Evolutionary conservation across 2,797 vertebrate species (phyloP).

Genomic region (Tolypeutes matacus): DNA sequence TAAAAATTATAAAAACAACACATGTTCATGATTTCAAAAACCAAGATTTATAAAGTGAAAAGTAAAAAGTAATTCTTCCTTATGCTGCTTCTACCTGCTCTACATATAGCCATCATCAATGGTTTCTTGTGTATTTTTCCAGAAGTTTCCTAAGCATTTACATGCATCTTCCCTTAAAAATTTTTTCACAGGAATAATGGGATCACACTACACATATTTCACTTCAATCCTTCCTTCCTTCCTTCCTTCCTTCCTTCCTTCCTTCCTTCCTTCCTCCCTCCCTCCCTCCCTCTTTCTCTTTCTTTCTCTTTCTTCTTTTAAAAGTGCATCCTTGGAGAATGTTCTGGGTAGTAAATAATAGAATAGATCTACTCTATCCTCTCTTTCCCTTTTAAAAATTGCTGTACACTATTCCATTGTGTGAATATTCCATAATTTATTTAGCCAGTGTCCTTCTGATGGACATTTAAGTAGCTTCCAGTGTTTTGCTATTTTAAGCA

Average conservation of each 20-base stretch:
- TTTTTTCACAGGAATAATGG: neutral
- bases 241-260: neutral
- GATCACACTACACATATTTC: neutral
- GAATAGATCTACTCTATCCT: slow-evolving; percentile 35
- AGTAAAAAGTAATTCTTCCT: slow-evolving; percentile 33
- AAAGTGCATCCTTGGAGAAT: slow-evolving; percentile 52
- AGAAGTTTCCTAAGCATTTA: slow-evolving; percentile 33
- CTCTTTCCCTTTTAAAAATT: slow-evolving; percentile 60
- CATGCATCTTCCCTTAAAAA: neutral
- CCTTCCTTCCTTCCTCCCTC: neutral
- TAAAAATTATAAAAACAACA: slow-evolving; percentile 53
- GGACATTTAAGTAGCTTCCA: neutral
- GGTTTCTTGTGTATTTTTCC: neutral
- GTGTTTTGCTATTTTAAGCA: too few species aligned
- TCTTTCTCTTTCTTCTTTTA: neutral
- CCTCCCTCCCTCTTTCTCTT: neutral
- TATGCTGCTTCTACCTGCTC: neutral
- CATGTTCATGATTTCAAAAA: slow-evolving; percentile 47
- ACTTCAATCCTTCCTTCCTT: slow-evolving; percentile 47
- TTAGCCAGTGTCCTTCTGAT: slow-evolving; percentile 30
- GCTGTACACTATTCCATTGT: slow-evolving; percentile 2
- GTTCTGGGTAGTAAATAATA: slow-evolving; percentile 47
- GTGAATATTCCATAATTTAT: too few species aligned
- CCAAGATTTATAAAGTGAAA: slow-evolving; percentile 36
- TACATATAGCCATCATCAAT: neutral